These are phyloP conservation scores for Diplogasteroides magnus DNA, from an alignment of 1,140 invertebrate species.

Conservation along the genomic window DNA sequence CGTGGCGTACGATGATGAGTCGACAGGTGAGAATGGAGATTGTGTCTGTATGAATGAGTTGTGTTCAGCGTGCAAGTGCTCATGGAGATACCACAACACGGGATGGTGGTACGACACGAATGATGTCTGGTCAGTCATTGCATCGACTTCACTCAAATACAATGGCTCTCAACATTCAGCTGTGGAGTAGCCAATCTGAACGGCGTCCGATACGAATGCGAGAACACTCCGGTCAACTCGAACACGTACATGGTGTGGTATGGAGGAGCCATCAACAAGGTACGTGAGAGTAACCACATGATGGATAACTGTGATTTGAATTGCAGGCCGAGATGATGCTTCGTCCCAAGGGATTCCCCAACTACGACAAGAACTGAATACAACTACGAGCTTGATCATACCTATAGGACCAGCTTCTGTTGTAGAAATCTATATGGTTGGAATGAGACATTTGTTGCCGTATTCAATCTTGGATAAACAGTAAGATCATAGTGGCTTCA, in stretches of 20 bases:
- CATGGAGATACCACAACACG: slow-evolving; percentile 27
- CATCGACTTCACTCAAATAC: too few species aligned
- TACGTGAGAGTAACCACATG: not conserved
- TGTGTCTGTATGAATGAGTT: not conserved
- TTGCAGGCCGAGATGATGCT: too few species aligned
- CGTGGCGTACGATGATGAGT: slow-evolving; percentile 20
- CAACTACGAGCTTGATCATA: too few species aligned
- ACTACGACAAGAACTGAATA: too few species aligned
- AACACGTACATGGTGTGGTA: slow-evolving; percentile 12
- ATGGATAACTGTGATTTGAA: too few species aligned
- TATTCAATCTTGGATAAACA: too few species aligned
- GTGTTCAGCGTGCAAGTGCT: slow-evolving; percentile 23
- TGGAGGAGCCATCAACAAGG: slow-evolving; percentile 6
- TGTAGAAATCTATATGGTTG: too few species aligned
- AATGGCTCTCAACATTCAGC: too few species aligned
- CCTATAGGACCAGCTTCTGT: too few species aligned
- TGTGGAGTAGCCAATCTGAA: slow-evolving; percentile 33
- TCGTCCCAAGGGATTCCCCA: not conserved
- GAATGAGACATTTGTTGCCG: too few species aligned
- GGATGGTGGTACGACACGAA: slow-evolving; percentile 37
- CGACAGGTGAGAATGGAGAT: not conserved
- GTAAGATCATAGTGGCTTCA: too few species aligned
- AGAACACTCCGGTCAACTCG: slow-evolving; percentile 9
- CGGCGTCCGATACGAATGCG: slow-evolving; percentile 31
- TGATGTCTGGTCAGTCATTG: too few species aligned